Conservation (phyloP, 2,797 vertebrate species). For the Eurystomus glaucurus region DNA sequence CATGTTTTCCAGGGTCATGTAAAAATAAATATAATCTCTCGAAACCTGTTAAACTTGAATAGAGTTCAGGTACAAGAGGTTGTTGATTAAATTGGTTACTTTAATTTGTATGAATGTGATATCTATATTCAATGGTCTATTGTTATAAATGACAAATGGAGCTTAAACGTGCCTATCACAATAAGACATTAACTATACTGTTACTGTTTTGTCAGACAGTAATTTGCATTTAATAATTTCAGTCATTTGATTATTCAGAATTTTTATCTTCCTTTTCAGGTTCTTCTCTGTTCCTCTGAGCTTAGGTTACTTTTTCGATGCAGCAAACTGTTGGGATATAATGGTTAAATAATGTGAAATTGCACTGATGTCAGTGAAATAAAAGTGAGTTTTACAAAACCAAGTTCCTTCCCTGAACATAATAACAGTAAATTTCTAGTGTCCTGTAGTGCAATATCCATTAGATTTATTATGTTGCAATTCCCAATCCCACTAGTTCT, state of each 20-base stretch:
- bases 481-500: slow-evolving; percentile 97
- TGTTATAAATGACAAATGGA: slow-evolving; percentile 31
- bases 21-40: slow-evolving; percentile 52
- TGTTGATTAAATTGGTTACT: neutral
- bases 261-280: slow-evolving; percentile 56
- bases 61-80: neutral
- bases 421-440: slow-evolving; percentile 91
- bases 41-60: neutral
- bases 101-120: neutral
- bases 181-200: slow-evolving; percentile 42
- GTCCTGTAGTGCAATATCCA: slow-evolving; percentile 97
- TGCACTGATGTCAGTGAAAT: slow-evolving; percentile 86
- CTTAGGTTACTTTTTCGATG: slow-evolving; percentile 74
- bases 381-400: slow-evolving; percentile 90
- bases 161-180: slow-evolving; percentile 22
- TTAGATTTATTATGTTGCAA: slow-evolving; percentile 99
- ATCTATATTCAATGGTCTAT: neutral
- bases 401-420: slow-evolving; percentile 85
- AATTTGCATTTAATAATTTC: slow-evolving; percentile 71
- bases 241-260: slow-evolving; percentile 50
- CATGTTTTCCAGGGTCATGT: neutral
- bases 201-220: slow-evolving; percentile 1
- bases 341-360: slow-evolving; percentile 88
- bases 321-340: slow-evolving; percentile 82
- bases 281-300: slow-evolving; percentile 54